These are phyloP conservation scores for Cecidostiba fungosa DNA, from an alignment of 2,888 invertebrate genomes.

Conservation along the genomic window DNA sequence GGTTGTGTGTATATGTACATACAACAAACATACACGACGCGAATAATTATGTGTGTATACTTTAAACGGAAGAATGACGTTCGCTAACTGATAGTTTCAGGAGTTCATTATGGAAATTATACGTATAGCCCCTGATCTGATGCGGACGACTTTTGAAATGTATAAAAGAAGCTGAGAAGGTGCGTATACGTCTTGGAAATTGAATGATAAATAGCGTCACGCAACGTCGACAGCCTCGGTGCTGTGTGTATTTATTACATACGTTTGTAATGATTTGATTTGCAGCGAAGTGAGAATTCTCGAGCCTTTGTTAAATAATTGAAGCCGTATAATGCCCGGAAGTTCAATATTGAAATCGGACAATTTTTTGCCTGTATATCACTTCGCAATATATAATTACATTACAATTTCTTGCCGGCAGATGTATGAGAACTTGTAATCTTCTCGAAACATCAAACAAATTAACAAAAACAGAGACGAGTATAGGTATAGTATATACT, in stretches of 20 bases:
- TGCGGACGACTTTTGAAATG: too few relatives aligned
- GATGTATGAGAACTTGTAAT: not conserved
- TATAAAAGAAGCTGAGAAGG: too few relatives aligned
- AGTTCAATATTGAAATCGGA: not conserved
- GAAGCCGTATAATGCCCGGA: not conserved
- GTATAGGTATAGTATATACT: too few relatives aligned
- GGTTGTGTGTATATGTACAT: too few relatives aligned
- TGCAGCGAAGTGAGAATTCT: not conserved
- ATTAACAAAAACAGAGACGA: too few relatives aligned
- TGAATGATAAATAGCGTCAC: slow-evolving; percentile 2
- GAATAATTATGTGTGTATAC: not conserved
- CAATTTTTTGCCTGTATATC: too few relatives aligned
- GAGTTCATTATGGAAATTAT: not conserved
- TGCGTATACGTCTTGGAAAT: not conserved
- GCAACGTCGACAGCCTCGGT: not conserved
- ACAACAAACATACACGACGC: too few relatives aligned
- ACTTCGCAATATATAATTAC: too few relatives aligned
- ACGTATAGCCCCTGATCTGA: not conserved
- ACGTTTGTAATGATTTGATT: not conserved
- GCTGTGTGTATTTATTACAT: not conserved
- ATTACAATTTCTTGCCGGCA: not conserved
- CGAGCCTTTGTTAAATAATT: not conserved
- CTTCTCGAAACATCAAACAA: not conserved
- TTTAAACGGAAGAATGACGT: not conserved
- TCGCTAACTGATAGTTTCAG: not conserved